These are phyloP conservation scores for Paracentrotus lividus DNA, from an alignment of 53 echinoderm and acorn worm species.

Conservation along the genomic window DNA sequence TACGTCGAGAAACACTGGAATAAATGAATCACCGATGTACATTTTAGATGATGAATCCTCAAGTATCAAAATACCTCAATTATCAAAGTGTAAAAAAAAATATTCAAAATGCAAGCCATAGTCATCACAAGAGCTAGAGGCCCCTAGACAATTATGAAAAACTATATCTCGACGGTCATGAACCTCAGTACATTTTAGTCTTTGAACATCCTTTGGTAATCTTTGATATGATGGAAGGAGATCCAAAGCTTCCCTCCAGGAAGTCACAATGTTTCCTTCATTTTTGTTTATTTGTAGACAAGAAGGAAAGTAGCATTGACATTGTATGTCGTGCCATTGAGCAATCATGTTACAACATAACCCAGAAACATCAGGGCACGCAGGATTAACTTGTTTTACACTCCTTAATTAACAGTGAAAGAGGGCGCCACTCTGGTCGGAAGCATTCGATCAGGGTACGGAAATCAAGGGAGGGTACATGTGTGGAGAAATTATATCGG, in stretches of 20 bases:
- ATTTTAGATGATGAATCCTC: no score
- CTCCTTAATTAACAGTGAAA: background rate
- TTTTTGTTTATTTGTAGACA: background rate
- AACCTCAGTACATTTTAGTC: background rate
- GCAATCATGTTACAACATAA: conserved; percentile 4
- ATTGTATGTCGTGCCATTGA: background rate
- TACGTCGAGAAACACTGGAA: no score
- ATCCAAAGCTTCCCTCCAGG: conserved; percentile 29
- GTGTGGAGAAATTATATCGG: background rate
- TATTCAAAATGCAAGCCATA: no score
- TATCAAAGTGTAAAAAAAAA: no score
- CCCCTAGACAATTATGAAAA: background rate
- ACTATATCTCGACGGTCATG: background rate
- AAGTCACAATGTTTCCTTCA: conserved; percentile 42
- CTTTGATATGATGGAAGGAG: background rate
- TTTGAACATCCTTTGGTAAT: background rate
- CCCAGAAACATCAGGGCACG: background rate
- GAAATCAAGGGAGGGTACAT: background rate
- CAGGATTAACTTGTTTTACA: conserved; percentile 25
- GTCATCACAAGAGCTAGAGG: no score
- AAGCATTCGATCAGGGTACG: background rate
- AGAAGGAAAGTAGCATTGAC: conserved; percentile 11
- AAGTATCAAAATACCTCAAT: no score
- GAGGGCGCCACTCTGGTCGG: conserved; percentile 5
- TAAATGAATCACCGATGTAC: no score